Percentiles rank a stretch among this genome's conserved stretches.
Evolutionary conservation across 2,113 vertebrate genomes (phyloP).

Genomic region (Sciurus niger): DNA sequence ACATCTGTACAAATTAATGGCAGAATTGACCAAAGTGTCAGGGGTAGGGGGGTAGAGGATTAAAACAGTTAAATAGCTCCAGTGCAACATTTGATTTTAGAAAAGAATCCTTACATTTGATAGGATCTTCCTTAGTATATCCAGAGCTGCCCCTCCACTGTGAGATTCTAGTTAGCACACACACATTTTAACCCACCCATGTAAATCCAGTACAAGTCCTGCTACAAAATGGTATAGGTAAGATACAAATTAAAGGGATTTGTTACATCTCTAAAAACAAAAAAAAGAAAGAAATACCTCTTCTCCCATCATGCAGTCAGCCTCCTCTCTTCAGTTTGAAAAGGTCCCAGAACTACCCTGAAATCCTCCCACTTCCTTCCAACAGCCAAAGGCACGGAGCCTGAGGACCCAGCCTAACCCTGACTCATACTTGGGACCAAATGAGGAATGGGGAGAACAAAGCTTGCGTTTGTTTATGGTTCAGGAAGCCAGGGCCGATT

Average conservation of each 20-base stretch:
- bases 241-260: slow-evolving; percentile 50
- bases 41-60: not conserved
- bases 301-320: slow-evolving; percentile 91
- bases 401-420: slow-evolving; percentile 90
- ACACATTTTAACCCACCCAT: slow-evolving; percentile 62
- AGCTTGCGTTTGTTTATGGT: slow-evolving; percentile 90
- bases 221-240: slow-evolving; percentile 55
- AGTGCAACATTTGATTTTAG: slow-evolving; percentile 73
- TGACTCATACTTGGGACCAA: slow-evolving; percentile 90
- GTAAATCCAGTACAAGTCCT: slow-evolving; percentile 70
- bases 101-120: slow-evolving; percentile 66
- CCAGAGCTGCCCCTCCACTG: slow-evolving; percentile 29
- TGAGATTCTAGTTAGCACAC: slow-evolving; percentile 49
- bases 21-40: slow-evolving; percentile 72
- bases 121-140: slow-evolving; percentile 64
- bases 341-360: slow-evolving; percentile 85
- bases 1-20: slow-evolving; percentile 85
- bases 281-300: slow-evolving; percentile 89
- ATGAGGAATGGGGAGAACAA: slow-evolving; percentile 89
- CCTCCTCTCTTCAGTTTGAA: slow-evolving; percentile 87
- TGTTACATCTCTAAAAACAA: slow-evolving; percentile 70
- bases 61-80: slow-evolving; percentile 77
- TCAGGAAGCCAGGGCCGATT: slow-evolving; percentile 90
- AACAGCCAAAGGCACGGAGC: slow-evolving; percentile 86
- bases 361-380: slow-evolving; percentile 90